phyloP scores from a whole-genome alignment of 2,797 vertebrate genomes.

The Antennarius maculatus region DNA sequence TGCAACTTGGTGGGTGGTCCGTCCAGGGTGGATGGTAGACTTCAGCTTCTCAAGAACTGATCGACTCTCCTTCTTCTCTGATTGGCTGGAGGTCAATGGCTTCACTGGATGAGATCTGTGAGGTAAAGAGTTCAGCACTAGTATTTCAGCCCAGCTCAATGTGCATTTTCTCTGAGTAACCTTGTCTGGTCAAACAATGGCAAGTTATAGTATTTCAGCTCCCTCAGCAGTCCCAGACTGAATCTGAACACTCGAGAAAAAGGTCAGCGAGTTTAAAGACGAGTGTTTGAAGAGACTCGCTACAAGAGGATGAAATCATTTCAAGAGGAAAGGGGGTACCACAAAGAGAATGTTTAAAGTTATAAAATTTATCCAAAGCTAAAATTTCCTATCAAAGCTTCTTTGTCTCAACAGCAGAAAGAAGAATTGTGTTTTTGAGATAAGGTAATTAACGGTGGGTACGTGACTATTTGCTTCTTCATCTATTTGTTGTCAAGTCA shows the following conservation, averaged over 20 bases:
- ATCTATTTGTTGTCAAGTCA: no score
- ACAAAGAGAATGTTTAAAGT: slow-evolving; percentile 6
- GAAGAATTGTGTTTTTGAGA: no score
- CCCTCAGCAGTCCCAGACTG: neutral
- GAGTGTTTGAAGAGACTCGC: neutral
- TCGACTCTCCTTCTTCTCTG: slow-evolving; percentile 86
- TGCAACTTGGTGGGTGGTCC: slow-evolving; percentile 61
- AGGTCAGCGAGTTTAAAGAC: slow-evolving; percentile 18
- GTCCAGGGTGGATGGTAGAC: slow-evolving; percentile 82
- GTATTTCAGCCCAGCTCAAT: slow-evolving; percentile 14
- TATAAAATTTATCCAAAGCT: neutral
- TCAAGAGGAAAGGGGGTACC: neutral
- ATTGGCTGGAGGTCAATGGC: slow-evolving; percentile 84
- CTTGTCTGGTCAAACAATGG: neutral
- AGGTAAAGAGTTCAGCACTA: slow-evolving; percentile 48
- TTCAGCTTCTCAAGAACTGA: slow-evolving; percentile 89
- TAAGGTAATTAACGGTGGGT: no score
- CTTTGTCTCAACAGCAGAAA: neutral
- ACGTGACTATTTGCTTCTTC: no score
- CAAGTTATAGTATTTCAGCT: slow-evolving; percentile 3
- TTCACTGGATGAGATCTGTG: slow-evolving; percentile 93
- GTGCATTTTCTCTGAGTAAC: neutral
- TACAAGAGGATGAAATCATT: slow-evolving; percentile 8
- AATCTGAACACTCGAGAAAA: slow-evolving; percentile 17
- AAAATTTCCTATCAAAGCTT: slow-evolving; percentile 8